Evolutionary conservation across 2,797 vertebrate genomes (phyloP).

Genomic region (Eidolon dupreanum): DNA sequence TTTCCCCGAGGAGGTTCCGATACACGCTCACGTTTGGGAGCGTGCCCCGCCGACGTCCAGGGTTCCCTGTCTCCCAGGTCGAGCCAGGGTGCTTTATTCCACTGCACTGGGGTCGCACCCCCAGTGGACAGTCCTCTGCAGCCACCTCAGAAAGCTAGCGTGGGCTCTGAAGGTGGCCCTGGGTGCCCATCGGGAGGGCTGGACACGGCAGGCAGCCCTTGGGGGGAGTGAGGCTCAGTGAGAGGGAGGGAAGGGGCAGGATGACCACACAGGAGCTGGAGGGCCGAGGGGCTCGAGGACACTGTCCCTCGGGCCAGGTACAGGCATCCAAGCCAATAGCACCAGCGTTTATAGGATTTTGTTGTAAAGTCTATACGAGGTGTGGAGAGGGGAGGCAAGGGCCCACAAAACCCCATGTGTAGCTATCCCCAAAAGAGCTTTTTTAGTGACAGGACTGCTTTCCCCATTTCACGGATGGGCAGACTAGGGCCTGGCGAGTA

Average conservation of each 20-base stretch:
- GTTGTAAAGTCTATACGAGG: neutral
- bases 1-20: neutral
- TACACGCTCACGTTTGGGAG: neutral
- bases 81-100: neutral
- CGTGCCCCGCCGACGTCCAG: accelerated
- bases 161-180: neutral
- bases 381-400: neutral
- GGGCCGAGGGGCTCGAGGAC: neutral
- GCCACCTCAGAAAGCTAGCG: neutral
- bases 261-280: too few relatives aligned
- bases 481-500: neutral
- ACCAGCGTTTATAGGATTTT: neutral
- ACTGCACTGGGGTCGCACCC: neutral
- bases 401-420: neutral
- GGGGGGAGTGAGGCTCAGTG: too few relatives aligned
- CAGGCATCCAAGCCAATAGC: neutral
- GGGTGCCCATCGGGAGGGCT: neutral
- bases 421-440: neutral
- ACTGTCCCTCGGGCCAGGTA: neutral
- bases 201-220: neutral
- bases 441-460: neutral
- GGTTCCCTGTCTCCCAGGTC: neutral
- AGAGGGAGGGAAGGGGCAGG: neutral
- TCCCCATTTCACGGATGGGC: neutral
- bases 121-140: neutral